Evolutionary conservation across 1,140 invertebrate species (phyloP), one percentile per base, ranked within the genome.

Genomic region (Bombus sylvicola): DNA sequence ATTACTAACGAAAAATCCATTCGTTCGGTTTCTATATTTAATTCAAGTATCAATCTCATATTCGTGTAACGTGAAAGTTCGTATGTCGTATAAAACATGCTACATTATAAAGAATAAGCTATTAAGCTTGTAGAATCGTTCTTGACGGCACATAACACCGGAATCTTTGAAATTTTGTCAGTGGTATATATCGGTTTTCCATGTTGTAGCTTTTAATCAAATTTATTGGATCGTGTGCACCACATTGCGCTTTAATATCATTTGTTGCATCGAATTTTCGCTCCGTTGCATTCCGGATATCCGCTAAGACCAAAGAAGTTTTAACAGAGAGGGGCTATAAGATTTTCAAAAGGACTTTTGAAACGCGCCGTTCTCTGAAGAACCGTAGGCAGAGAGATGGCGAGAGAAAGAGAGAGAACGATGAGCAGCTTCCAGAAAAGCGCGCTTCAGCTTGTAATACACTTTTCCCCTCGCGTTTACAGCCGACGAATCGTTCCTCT

Each of bases 311-410:
- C 76, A 80, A 80, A 84, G 83, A 72, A 71, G 22, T n/a, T 47
- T 47, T 22, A 81, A 81, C 69, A 25, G 31, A 57, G 41, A 71
- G 28, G 6, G 28, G 68, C 80, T 43, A 57, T 73, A 62, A 72
- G 83, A 85, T 80, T 80, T 85, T 80, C 77, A 80, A 80, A 80
- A 72, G 83, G 53, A 72, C 76, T 73, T 85, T 80, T 72, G 25
- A 85, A 80, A 72, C 77, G 9, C 57, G 53, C 34, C n/a, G n/a
- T 34, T 22, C 53, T 34, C 31, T 18, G 66, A 72, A 41, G 47
- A 41, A 84, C 31, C 80, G 59, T 31, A n/a, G 59, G 12, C 9
- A 62, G 59, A 62, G 59, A 62, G 59, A 62, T 10, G 12, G 28
- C 10, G 59, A 62, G 59, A 12, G 59, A 28, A n/a, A 9, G 74